These are phyloP conservation scores for Diadema setosum DNA, from an alignment of 35 echinoderm and acorn worm species.

Conservation along the genomic window DNA sequence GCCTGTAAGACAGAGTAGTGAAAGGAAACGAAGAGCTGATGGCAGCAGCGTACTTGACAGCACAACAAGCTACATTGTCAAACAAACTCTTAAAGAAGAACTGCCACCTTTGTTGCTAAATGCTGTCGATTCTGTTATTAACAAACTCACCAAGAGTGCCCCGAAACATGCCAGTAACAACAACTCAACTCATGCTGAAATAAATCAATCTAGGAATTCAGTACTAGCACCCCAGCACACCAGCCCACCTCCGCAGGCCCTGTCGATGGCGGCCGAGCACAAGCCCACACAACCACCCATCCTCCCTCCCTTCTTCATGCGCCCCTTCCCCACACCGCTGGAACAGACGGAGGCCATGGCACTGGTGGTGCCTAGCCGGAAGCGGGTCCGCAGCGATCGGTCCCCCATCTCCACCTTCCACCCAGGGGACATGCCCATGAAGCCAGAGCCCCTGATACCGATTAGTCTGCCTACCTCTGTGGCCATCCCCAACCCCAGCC, in stretches of 20 bases:
- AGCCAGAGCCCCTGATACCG: slow-evolving; percentile 50
- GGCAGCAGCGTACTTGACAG: slow-evolving; percentile 11
- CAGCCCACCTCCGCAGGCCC: not conserved
- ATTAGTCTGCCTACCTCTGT: slow-evolving; percentile 78
- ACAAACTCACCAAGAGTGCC: slow-evolving; percentile 37
- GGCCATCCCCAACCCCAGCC: slow-evolving; percentile 95
- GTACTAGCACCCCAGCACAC: slow-evolving; percentile 19
- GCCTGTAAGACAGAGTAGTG: not conserved
- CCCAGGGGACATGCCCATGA: slow-evolving; percentile 5
- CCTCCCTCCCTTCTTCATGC: not conserved
- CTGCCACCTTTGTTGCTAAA: slow-evolving; percentile 44
- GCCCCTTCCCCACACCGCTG: not conserved
- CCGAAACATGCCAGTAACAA: slow-evolving; percentile 21
- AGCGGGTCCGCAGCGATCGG: slow-evolving; percentile 24
- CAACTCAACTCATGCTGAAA: slow-evolving; percentile 24
- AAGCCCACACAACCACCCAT: not conserved
- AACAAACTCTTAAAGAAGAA: slow-evolving; percentile 59
- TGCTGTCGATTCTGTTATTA: slow-evolving; percentile 57
- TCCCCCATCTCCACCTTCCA: not conserved
- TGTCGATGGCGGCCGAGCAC: not conserved
- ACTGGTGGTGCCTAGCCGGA: slow-evolving; percentile 77
- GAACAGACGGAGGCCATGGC: slow-evolving; percentile 96
- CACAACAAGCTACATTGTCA: not conserved
- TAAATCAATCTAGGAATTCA: slow-evolving; percentile 1
- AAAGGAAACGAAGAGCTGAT: slow-evolving; percentile 14